These are phyloP conservation scores for Drosophila buzzatii DNA, from an alignment of 2,888 invertebrate species.

Conservation along the genomic window DNA sequence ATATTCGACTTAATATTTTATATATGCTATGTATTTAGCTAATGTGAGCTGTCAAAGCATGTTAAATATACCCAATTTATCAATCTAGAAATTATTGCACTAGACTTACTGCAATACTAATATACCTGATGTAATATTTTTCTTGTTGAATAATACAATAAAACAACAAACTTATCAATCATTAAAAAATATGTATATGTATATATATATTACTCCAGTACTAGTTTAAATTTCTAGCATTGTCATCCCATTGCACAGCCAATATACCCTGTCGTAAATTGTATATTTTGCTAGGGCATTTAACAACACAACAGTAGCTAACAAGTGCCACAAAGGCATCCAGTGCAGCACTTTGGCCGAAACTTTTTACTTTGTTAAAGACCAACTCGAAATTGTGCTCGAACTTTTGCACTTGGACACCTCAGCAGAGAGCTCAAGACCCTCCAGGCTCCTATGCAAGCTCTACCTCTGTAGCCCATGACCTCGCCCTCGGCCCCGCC, in stretches of 20 bases:
- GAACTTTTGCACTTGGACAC: constrained; percentile 72
- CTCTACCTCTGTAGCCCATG: constrained; percentile 5
- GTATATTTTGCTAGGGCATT: constrained; percentile 26
- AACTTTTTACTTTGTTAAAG: constrained; percentile 79
- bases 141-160: too few relatives aligned
- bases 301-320: constrained; percentile 33
- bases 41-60: too few relatives aligned
- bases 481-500: background rate
- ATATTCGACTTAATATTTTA: too few relatives aligned
- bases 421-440: constrained; percentile 25
- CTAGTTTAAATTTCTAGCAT: background rate
- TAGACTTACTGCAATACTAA: too few relatives aligned
- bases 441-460: constrained; percentile 3
- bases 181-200: too few relatives aligned
- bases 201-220: background rate
- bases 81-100: too few relatives aligned
- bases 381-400: constrained; percentile 61
- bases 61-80: too few relatives aligned
- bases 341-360: constrained; percentile 43
- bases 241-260: background rate
- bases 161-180: too few relatives aligned
- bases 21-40: too few relatives aligned
- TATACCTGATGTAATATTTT: too few relatives aligned
- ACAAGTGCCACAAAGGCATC: constrained; percentile 48
- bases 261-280: constrained; percentile 1